These are phyloP conservation scores for Parapristionchus giblindavisi DNA, from an alignment of 2,888 invertebrate species.

Conservation along the genomic window DNA sequence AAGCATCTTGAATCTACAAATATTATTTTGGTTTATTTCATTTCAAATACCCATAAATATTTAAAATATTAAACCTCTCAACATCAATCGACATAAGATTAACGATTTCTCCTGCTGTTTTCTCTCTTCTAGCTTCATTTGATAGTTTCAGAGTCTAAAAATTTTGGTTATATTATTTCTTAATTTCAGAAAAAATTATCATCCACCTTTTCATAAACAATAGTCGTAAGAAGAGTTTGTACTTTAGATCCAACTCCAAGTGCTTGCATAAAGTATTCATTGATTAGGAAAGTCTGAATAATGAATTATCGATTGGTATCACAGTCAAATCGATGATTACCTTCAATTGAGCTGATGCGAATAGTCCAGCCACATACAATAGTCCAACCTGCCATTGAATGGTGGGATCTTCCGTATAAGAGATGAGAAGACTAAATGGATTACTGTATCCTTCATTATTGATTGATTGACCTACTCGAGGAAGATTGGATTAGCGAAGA, in stretches of 20 bases:
- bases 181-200: not conserved
- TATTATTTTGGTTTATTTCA: too few relatives aligned
- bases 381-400: constrained; percentile 62
- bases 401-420: constrained; percentile 61
- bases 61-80: constrained; percentile 57
- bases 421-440: constrained; percentile 57
- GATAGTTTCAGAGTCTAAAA: constrained; percentile 31
- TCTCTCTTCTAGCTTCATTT: constrained; percentile 10
- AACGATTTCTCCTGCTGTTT: constrained; percentile 72
- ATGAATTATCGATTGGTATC: not conserved
- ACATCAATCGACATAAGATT: constrained; percentile 74
- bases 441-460: not conserved
- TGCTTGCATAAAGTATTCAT: constrained; percentile 59
- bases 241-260: constrained; percentile 62
- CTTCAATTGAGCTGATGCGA: constrained; percentile 50
- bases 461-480: constrained; percentile 55
- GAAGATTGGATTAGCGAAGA: constrained; percentile 64
- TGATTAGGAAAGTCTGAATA: constrained; percentile 40
- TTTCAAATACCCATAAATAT: not conserved
- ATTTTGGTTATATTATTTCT: not conserved
- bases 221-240: constrained; percentile 62
- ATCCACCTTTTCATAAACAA: constrained; percentile 70
- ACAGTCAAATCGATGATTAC: constrained; percentile 41
- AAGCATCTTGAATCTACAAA: constrained; percentile 68
- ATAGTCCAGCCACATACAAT: constrained; percentile 59